Base-by-base conservation (phyloP, 2,113 vertebrate genomes). In the Tor tambroides region DNA sequence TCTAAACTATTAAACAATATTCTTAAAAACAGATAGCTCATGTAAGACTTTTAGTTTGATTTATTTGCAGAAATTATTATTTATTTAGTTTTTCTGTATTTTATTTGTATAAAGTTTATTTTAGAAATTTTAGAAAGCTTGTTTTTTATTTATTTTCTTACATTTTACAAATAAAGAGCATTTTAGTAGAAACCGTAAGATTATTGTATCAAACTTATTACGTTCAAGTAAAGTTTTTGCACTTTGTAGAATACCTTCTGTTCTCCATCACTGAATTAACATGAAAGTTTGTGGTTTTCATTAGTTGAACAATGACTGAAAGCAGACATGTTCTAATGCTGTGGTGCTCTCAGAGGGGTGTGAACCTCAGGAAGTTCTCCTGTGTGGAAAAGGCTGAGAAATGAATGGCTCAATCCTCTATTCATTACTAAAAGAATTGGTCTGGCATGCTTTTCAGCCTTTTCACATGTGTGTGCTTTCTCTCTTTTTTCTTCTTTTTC, bases 361-460 rank as follows among this genome's bases (percentile, higher is more conserved):
- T 59, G 87, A 51, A 63, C 84, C 56, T 69, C 72, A 83, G 71
- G 72, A 83, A 83, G 67, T 83, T 61, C 88, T 86, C 46, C 72
- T 75, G 17, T 78, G 61, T 78, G 65, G n/a, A n/a, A n/a, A n/a
- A n/a, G n/a, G n/a, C n/a, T n/a, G n/a, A n/a, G n/a, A n/a, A n/a
- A n/a, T n/a, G n/a, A n/a, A n/a, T n/a, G n/a, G n/a, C n/a, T n/a
- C n/a, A n/a, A n/a, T n/a, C n/a, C n/a, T n/a, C n/a, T n/a, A n/a
- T n/a, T n/a, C n/a, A n/a, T n/a, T n/a, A n/a, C n/a, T n/a, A n/a
- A n/a, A n/a, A n/a, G n/a, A n/a, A n/a, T n/a, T n/a, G n/a, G n/a
- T n/a, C n/a, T n/a, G n/a, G n/a, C n/a, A n/a, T n/a, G n/a, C 28
- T 61, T 23, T 54, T 71, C 80, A 6, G 30, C 51, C 76, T n/a